These are phyloP conservation scores for Scolopax rusticola DNA, from an alignment of 2,797 vertebrate species.

Conservation along the genomic window DNA sequence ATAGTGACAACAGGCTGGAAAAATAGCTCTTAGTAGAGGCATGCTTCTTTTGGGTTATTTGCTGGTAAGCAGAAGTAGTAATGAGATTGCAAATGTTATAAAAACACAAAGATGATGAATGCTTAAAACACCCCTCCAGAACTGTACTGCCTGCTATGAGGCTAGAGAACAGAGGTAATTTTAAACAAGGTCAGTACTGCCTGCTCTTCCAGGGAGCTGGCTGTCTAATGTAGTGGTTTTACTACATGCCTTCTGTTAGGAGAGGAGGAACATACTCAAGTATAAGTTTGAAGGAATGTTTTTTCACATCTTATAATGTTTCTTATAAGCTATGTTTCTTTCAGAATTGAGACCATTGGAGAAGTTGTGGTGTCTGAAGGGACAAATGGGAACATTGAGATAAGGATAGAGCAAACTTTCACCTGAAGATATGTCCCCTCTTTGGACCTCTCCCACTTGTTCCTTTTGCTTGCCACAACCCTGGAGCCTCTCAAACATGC, in stretches of 20 bases:
- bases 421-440: not conserved
- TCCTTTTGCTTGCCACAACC: not conserved
- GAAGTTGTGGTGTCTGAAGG: not conserved
- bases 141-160: not conserved
- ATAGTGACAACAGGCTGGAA: not conserved
- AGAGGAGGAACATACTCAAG: not conserved
- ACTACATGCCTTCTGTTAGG: not conserved
- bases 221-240: not conserved
- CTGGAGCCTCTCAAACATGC: not conserved
- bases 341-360: not conserved
- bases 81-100: not conserved
- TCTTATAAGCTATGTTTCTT: not conserved
- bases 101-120: not conserved
- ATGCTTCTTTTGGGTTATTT: not conserved
- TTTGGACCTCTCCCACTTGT: not conserved
- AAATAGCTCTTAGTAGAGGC: not conserved
- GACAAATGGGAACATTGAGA: not conserved
- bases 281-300: not conserved
- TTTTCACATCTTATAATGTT: not conserved
- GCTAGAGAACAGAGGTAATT: not conserved
- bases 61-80: not conserved
- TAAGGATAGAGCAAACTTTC: not conserved
- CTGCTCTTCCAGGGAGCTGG: not conserved
- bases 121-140: not conserved
- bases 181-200: not conserved